Base-by-base conservation (phyloP, 30 jellyfish, hydroid and myxozoan genomes). In the Chrysaora quinquecirrha region DNA sequence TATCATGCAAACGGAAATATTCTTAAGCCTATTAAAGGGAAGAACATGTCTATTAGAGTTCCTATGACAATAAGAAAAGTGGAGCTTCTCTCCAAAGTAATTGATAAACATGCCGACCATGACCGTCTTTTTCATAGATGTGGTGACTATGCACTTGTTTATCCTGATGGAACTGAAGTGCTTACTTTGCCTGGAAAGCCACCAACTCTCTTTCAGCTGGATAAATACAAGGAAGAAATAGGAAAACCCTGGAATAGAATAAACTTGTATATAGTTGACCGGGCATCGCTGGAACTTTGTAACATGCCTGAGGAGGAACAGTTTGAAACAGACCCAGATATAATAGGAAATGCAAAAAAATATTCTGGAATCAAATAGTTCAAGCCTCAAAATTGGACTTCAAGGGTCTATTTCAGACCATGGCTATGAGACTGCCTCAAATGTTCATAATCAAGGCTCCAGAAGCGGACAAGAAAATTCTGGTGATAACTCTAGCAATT, bases 211-310 rank as follows among this genome's bases (percentile, higher is more conserved):
- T 38, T 38, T 38, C 54, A 38, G 54, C 54, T 38, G 54, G 54
- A 38, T 38, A 38, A 38, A 38, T 38, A 38, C 14, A 38, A 38
- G 54, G 54, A 38, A 38, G 54, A 38, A 38, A 38, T 38, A 38
- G 54, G 54, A 38, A 38, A 38, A 38, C 54, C 54, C 54, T 38
- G 54, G 54, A 38, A 38, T 38, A 38, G 54, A 38, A 38, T 38
- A 38, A 38, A 38, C 54, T 38, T 38, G 54, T 38, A 38, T 38
- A 7, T 33, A 30, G 30, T 62, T 30, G 47, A 62, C 30, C 54
- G 54, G 54, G 54, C 54, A 38, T 38, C 54, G 54, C 54, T 38
- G 54, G 54, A 38, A 38, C 54, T 38, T 38, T 38, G 54, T 38
- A 38, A 38, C 54, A 38, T 38, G 54, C 54, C 54, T 38, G 54